Percentiles rank a stretch among this genome's conserved stretches.
Evolutionary conservation across 2,797 vertebrate genomes (phyloP).

Genomic region (Anas capensis): DNA sequence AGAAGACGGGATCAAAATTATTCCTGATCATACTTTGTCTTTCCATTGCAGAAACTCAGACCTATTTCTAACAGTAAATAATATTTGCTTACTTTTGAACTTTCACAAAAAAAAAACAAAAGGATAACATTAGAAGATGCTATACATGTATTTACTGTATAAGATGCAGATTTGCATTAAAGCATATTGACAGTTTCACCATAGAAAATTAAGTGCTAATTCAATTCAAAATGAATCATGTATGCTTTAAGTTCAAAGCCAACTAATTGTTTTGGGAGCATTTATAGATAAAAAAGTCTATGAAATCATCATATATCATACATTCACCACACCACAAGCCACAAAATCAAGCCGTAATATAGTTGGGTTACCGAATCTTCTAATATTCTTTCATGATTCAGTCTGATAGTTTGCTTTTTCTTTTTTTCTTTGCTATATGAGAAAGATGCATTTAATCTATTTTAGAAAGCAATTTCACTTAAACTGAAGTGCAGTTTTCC

Average conservation of each 20-base stretch:
- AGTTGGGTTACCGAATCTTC: background rate
- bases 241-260: background rate
- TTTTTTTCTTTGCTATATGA: background rate
- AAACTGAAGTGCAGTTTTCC: background rate
- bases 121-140: background rate
- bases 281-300: background rate
- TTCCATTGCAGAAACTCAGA: background rate
- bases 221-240: background rate
- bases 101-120: background rate
- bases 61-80: background rate
- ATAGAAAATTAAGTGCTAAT: background rate
- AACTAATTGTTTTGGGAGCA: background rate
- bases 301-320: background rate
- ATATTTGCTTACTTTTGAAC: background rate
- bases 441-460: background rate
- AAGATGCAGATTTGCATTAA: background rate
- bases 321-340: background rate
- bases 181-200: background rate
- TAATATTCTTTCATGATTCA: background rate
- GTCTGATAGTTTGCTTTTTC: background rate
- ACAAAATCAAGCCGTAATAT: background rate
- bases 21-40: background rate
- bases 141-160: background rate
- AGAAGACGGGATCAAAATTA: background rate
- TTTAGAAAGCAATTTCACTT: background rate